Evolutionary conservation across 1,140 invertebrate species (phyloP).

Genomic region (Rhagoletis zephyria): DNA sequence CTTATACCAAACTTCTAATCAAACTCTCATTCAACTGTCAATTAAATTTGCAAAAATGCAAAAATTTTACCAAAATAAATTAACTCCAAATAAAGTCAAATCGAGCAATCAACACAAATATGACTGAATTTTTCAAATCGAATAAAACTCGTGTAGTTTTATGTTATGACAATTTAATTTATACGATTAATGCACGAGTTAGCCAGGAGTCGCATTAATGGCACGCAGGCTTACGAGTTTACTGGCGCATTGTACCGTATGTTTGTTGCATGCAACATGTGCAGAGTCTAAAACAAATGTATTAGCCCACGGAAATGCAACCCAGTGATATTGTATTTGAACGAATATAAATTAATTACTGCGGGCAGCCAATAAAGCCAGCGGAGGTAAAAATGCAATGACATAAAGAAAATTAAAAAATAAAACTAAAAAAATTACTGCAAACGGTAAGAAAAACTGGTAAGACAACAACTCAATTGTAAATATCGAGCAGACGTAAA

Average conservation of each 20-base stretch:
- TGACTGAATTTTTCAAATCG: not conserved
- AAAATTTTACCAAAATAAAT: not conserved
- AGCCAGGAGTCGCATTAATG: too few relatives aligned
- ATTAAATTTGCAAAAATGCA: slow-evolving; percentile 15
- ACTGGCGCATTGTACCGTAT: too few relatives aligned
- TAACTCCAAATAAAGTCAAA: slow-evolving; percentile 26
- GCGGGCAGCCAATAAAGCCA: not conserved
- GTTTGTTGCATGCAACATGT: not conserved
- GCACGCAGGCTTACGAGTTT: too few relatives aligned
- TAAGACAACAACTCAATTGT: not conserved
- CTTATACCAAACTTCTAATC: too few relatives aligned
- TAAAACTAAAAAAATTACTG: not conserved
- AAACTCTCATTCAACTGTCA: not conserved
- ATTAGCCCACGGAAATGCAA: not conserved
- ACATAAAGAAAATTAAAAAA: not conserved
- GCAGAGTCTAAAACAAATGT: not conserved
- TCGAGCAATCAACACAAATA: slow-evolving; percentile 4
- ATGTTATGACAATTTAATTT: slow-evolving; percentile 28
- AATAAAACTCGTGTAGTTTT: not conserved
- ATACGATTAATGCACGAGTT: not conserved
- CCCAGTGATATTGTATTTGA: not conserved
- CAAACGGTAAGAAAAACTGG: not conserved
- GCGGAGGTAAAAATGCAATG: not conserved
- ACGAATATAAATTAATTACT: slow-evolving; percentile 24
- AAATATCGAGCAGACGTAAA: not conserved